Percentiles rank a stretch among this genome's conserved stretches.
Evolutionary conservation across 2,888 invertebrate species (phyloP).

Genomic region (Cephus nigrinus): DNA sequence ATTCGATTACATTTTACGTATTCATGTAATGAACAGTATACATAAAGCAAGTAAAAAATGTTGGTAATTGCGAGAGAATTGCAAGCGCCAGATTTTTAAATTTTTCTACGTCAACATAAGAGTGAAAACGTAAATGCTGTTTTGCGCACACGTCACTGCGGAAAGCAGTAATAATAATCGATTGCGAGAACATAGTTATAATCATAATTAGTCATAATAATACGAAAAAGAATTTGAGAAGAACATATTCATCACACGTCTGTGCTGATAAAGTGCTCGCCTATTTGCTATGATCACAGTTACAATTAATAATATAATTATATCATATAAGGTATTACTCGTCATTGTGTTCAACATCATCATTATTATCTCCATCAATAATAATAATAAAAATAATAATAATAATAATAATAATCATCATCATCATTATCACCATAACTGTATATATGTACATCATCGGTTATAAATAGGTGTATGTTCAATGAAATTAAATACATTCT

Average conservation of each 20-base stretch:
- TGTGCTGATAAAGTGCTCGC: constrained; percentile 54
- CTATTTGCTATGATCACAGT: constrained; percentile 65
- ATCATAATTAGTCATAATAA: background rate
- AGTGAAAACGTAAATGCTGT: background rate
- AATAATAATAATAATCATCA: constrained; percentile 12
- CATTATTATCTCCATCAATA: constrained; percentile 30
- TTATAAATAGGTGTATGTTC: constrained; percentile 58
- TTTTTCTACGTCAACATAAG: constrained; percentile 1
- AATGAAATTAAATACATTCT: constrained; percentile 61
- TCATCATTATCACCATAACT: constrained; percentile 41
- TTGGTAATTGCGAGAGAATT: constrained; percentile 39
- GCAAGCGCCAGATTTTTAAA: constrained; percentile 29
- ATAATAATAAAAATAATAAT: constrained; percentile 5
- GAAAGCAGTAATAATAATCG: background rate
- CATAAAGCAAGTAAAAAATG: constrained; percentile 61
- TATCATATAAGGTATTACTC: constrained; percentile 55
- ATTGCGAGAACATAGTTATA: background rate
- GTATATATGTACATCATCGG: constrained; percentile 58
- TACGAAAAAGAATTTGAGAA: background rate
- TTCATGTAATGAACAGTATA: constrained; percentile 48
- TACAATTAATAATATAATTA: constrained; percentile 58
- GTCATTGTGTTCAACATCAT: constrained; percentile 30
- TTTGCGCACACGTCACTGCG: background rate
- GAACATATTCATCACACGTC: constrained; percentile 26
- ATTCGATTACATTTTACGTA: constrained; percentile 26